Percentiles rank a stretch among this genome's conserved stretches.
Evolutionary conservation across 23 tunicate genomes (phyloP).

Genomic region (Styela plicata): DNA sequence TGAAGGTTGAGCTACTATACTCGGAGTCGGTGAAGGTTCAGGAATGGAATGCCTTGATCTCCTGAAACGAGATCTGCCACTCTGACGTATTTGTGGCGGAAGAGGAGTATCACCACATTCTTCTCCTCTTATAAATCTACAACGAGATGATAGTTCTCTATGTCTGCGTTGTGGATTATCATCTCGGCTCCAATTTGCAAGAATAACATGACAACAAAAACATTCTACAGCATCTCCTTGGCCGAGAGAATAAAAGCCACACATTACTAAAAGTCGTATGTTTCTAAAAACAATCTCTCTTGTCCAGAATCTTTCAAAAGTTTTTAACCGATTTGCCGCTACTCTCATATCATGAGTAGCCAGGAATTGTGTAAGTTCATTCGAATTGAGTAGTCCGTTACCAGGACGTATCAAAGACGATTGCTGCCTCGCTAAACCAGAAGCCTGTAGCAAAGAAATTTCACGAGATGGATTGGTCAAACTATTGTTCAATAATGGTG

Average conservation of each 20-base stretch:
- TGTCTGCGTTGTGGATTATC: background rate
- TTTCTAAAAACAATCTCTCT: background rate
- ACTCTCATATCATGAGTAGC: background rate
- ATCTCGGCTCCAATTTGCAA: background rate
- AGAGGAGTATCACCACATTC: slow-evolving; percentile 3
- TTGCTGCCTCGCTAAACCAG: background rate
- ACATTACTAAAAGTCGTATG: background rate
- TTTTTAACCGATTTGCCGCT: background rate
- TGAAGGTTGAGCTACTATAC: background rate
- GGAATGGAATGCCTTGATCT: background rate
- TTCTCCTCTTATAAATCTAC: slow-evolving; percentile 2
- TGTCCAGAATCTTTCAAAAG: background rate
- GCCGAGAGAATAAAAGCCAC: background rate
- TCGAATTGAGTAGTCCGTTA: background rate
- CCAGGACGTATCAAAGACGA: background rate
- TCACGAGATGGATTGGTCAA: background rate
- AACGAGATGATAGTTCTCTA: background rate
- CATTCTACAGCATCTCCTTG: background rate
- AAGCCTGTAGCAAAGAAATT: background rate
- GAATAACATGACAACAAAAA: background rate
- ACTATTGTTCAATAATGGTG: background rate
- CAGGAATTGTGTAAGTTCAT: background rate
- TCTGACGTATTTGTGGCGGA: background rate
- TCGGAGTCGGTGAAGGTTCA: background rate
- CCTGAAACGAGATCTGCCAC: background rate